These are phyloP conservation scores for Cynopterus sphinx DNA, from an alignment of 2,797 vertebrate genomes.

Conservation along the genomic window DNA sequence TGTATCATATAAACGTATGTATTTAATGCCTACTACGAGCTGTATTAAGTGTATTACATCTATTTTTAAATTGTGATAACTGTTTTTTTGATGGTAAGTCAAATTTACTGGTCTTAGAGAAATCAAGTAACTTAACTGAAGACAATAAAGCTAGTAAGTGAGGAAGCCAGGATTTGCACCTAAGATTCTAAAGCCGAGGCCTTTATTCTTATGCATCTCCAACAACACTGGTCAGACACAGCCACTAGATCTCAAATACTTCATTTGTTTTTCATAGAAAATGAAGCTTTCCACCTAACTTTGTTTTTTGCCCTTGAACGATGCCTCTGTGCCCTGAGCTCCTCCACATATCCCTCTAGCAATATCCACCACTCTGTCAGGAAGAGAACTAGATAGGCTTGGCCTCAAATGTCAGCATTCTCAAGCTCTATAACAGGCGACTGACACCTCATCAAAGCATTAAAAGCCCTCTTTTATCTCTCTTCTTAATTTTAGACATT, in stretches of 20 bases:
- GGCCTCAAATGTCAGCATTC: not conserved
- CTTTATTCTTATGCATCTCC: not conserved
- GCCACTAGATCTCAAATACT: not conserved
- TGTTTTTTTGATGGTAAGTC: not conserved
- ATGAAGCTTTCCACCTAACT: not conserved
- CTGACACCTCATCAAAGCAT: not conserved
- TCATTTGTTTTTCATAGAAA: not conserved
- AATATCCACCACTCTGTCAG: not conserved
- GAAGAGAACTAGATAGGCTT: not conserved
- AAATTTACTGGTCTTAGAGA: not conserved
- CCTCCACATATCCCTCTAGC: not conserved
- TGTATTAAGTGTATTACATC: not conserved
- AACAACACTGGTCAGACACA: not conserved
- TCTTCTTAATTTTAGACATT: constrained; percentile 6
- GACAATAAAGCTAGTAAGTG: not conserved
- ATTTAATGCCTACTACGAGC: not conserved
- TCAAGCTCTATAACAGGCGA: not conserved
- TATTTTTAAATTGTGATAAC: constrained; percentile 5
- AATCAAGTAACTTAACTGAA: constrained; percentile 5
- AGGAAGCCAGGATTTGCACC: not conserved
- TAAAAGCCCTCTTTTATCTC: not conserved
- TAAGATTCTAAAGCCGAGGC: not conserved
- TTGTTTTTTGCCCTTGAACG: not conserved
- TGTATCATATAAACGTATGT: not conserved
- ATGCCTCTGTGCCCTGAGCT: not conserved